Evolutionary conservation across 1,140 invertebrate species (phyloP), one percentile per base, ranked within the genome.

Genomic region (Berghia stephanieae): DNA sequence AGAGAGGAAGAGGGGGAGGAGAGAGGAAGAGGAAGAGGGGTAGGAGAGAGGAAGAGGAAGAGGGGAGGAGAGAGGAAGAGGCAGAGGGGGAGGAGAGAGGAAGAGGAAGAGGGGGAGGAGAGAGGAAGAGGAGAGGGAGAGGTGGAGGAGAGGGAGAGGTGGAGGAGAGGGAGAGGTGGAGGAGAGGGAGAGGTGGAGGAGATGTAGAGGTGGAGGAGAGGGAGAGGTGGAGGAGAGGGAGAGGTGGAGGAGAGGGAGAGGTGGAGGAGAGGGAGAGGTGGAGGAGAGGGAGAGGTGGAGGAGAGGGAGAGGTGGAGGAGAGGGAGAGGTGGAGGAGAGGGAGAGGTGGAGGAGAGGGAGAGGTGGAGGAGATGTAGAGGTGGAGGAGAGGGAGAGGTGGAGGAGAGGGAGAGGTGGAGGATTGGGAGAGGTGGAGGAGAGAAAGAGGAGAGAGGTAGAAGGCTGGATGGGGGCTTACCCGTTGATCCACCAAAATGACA

Each of bases 401-500:
- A n/a, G n/a, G n/a, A n/a, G n/a, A n/a, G n/a, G n/a, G n/a, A n/a
- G n/a, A n/a, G n/a, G n/a, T n/a, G n/a, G n/a, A n/a, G n/a, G n/a
- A n/a, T n/a, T n/a, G n/a, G n/a, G n/a, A n/a, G n/a, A n/a, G n/a
- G n/a, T n/a, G n/a, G n/a, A n/a, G n/a, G n/a, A n/a, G n/a, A n/a
- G n/a, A n/a, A n/a, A n/a, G n/a, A n/a, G n/a, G n/a, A n/a, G n/a
- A n/a, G n/a, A n/a, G n/a, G n/a, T n/a, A n/a, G n/a, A n/a, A n/a
- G n/a, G n/a, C n/a, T n/a, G n/a, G n/a, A n/a, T n/a, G n/a, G n/a
- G 13, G 52, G 86, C 86, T 80, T 87, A 87, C 84, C 82, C 71
- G 89, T 96, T 95, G 86, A 98, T 97, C 98, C 98, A 99, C 67
- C 93, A 92, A 87, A 97, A 99, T 0, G 94, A 92, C 4, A 99